Conservation (phyloP, 1,140 invertebrate genomes). For the Halesus radiatus region DNA sequence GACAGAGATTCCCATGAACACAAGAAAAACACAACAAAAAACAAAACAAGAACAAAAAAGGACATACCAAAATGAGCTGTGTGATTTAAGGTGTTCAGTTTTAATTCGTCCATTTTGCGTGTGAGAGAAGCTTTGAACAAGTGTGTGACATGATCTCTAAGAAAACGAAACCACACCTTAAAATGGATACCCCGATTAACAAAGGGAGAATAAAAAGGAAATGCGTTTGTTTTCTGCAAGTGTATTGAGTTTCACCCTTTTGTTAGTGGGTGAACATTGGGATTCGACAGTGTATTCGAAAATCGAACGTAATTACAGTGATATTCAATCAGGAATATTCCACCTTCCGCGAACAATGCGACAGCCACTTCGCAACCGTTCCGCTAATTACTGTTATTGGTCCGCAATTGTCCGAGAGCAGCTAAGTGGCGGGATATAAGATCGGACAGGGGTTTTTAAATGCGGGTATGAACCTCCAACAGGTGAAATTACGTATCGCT, state of each 20-base stretch:
- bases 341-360: constrained; percentile 18
- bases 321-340: constrained; percentile 32
- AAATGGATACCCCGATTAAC: too few species aligned
- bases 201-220: neutral
- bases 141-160: too few species aligned
- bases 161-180: too few species aligned
- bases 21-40: neutral
- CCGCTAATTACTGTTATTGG: constrained; percentile 29
- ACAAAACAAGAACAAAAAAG: neutral
- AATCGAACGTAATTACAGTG: constrained; percentile 24
- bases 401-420: constrained; percentile 17
- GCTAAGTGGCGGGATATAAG: constrained; percentile 4
- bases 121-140: too few species aligned
- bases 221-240: neutral
- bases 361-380: constrained; percentile 19
- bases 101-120: too few species aligned
- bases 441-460: neutral
- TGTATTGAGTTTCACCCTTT: neutral
- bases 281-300: neutral
- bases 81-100: too few species aligned
- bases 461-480: neutral
- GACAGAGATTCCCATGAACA: neutral
- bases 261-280: neutral
- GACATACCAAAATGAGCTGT: neutral
- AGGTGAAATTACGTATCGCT: too few species aligned